Conservation (phyloP, 2,113 vertebrate species). For the Etheostoma cragini region DNA sequence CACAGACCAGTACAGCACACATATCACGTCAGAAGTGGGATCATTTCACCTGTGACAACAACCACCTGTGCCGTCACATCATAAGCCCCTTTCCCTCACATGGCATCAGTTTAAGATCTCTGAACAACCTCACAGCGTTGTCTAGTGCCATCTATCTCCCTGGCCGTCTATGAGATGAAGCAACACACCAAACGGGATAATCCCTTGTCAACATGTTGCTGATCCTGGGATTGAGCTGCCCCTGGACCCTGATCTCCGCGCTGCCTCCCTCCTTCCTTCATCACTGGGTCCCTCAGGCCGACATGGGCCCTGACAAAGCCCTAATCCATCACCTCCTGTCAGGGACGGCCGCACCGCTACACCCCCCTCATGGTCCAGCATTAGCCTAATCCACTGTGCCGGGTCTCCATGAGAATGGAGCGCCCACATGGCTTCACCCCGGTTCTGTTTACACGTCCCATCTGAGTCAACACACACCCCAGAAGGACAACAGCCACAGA, state of each 20-base stretch:
- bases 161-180: constrained; percentile 72
- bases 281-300: constrained; percentile 73
- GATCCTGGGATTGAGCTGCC: constrained; percentile 81
- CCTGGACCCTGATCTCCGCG: constrained; percentile 68
- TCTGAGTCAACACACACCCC: constrained; percentile 88
- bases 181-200: constrained; percentile 87
- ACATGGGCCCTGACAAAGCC: constrained; percentile 79
- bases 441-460: constrained; percentile 85
- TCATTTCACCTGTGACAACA: constrained; percentile 25
- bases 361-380: constrained; percentile 72
- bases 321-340: constrained; percentile 87
- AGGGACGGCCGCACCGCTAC: constrained; percentile 80
- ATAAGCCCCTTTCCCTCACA: constrained; percentile 5
- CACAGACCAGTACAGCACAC: background rate
- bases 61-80: constrained; percentile 13
- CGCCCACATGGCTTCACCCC: constrained; percentile 74
- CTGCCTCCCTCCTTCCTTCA: constrained; percentile 58
- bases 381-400: constrained; percentile 89
- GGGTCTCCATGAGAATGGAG: constrained; percentile 82
- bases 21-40: background rate
- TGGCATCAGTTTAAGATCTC: constrained; percentile 11
- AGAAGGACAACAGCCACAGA: constrained; percentile 62
- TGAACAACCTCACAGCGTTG: constrained; percentile 5
- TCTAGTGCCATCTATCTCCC: constrained; percentile 20
- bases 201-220: constrained; percentile 84